Base-by-base conservation (phyloP, 2,888 invertebrate genomes). In the Diaphora mendica region DNA sequence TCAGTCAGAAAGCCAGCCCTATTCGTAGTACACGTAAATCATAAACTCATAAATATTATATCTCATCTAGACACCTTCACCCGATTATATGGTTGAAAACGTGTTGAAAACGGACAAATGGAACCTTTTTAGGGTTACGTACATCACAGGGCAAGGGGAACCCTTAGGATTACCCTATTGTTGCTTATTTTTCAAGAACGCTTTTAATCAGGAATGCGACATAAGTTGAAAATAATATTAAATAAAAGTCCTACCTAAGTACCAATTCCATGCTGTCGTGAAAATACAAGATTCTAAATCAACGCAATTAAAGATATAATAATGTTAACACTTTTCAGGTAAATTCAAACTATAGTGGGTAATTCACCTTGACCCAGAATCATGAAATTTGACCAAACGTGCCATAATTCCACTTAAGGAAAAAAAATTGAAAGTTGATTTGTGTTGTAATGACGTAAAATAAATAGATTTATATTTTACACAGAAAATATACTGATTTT, bases 41-140 rank as follows among this genome's bases (percentile, higher is more conserved):
- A 48, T 48, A 5, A 55, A 55, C 11, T 91, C 3, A 48, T 48
- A 5, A 55, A 55, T 23, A 51, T 9, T 23, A 51, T 23, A 51
- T 15, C 51, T 5, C 20, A 48, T 20, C 48, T 48, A 17, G 48
- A 20, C 91, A 91, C 87, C 85, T 87, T 86, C 86, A 86, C 80
- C 83, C 79, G 80, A 80, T 77, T 59, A 26, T 15, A 59, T 59
- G 26, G 26, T 26, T 13, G 26, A n/a, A n/a, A n/a, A n/a, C n/a
- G 55, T 59, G 11, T 11, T 55, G 2, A 59, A n/a, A 11, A 0
- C 13, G 55, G 55, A 26, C 55, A 26, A 13, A 82, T 79, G 73
- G 75, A 72, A n/a, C 51, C 71, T 70, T 75, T 78, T 62, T 26
- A 23, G 26, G 11, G 26, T 59, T 59, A 13, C n/a, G 55, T n/a